phyloP scores from a whole-genome alignment of 1,140 invertebrate species.

The Drosophila littoralis region DNA sequence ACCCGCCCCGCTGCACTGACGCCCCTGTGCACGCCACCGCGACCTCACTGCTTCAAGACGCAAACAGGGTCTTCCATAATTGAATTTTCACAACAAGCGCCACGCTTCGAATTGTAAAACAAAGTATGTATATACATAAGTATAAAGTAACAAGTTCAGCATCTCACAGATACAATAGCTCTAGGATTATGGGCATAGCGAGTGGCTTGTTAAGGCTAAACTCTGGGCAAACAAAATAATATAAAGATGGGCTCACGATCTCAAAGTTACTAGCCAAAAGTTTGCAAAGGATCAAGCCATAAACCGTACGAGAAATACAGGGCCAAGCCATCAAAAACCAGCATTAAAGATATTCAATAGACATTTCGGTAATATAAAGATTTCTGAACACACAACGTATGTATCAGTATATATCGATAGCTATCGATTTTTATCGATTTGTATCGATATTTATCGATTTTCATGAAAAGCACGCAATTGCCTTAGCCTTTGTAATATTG shows the following conservation, averaged over 20 bases:
- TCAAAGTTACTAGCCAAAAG: slow-evolving; percentile 1
- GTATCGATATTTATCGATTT: no score
- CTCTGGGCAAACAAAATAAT: not conserved
- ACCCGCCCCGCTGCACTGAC: not conserved
- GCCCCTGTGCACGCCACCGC: no score
- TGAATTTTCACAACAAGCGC: slow-evolving; percentile 60
- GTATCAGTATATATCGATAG: no score
- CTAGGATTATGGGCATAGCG: not conserved
- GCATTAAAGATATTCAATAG: no score
- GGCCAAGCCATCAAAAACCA: not conserved
- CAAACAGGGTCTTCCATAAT: slow-evolving; percentile 53
- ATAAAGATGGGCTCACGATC: slow-evolving; percentile 1
- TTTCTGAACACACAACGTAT: no score
- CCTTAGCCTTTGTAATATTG: no score
- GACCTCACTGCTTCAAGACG: not conserved
- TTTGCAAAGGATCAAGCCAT: not conserved
- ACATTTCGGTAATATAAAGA: no score
- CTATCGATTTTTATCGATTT: no score
- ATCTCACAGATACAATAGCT: slow-evolving; percentile 1
- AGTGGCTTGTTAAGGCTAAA: not conserved
- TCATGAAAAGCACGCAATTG: no score
- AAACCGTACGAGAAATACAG: not conserved
- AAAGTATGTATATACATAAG: slow-evolving; percentile 45
- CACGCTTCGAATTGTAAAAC: slow-evolving; percentile 47
- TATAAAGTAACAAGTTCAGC: slow-evolving; percentile 4